phyloP scores from a whole-genome alignment of 2,888 invertebrate genomes.

The Esperia sulphurella region DNA sequence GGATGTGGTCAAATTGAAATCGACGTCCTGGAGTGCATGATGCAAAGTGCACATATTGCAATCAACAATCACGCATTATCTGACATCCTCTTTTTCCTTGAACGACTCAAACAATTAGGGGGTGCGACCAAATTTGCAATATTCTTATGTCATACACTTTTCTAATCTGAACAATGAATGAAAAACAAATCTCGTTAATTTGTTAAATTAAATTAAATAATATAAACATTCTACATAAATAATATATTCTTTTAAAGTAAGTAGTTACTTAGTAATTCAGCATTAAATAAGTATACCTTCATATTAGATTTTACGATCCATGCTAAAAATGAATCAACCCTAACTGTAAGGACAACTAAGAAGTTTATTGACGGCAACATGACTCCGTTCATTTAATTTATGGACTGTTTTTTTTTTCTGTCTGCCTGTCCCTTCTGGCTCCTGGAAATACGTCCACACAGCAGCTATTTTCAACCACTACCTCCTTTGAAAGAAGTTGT shows the following conservation, averaged over 20 bases:
- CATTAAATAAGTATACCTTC: too few relatives aligned
- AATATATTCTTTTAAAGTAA: too few relatives aligned
- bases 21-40: constrained; percentile 67
- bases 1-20: constrained; percentile 75
- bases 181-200: too few relatives aligned
- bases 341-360: constrained; percentile 9
- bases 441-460: constrained; percentile 60
- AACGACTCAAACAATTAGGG: constrained; percentile 13
- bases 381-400: constrained; percentile 45
- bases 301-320: background rate
- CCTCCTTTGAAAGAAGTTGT: constrained; percentile 19
- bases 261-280: too few relatives aligned
- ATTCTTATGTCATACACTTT: too few relatives aligned
- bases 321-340: background rate
- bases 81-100: constrained; percentile 58
- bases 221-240: too few relatives aligned
- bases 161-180: too few relatives aligned
- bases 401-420: constrained; percentile 54
- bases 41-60: constrained; percentile 65
- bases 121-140: too few relatives aligned
- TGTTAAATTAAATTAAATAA: too few relatives aligned
- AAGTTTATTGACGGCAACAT: constrained; percentile 24
- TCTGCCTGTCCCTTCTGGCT: constrained; percentile 46
- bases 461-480: constrained; percentile 54
- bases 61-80: constrained; percentile 64